These are phyloP conservation scores for Mythimna loreyi DNA, from an alignment of 2,888 invertebrate genomes.

Conservation along the genomic window DNA sequence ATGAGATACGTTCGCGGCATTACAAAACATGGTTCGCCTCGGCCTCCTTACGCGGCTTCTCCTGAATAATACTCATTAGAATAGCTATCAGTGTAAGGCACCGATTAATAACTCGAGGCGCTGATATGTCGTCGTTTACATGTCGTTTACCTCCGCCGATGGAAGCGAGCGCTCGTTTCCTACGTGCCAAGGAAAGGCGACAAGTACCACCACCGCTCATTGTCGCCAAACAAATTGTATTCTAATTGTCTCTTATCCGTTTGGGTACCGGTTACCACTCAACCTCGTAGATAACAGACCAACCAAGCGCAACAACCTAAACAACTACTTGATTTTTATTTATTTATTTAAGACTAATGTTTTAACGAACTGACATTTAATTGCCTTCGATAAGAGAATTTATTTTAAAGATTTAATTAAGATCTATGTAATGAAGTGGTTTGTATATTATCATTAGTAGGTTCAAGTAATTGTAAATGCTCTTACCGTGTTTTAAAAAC, in stretches of 20 bases:
- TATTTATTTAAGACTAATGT: slow-evolving; percentile 38
- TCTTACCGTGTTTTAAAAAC: slow-evolving; percentile 4
- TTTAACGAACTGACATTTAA: slow-evolving; percentile 47
- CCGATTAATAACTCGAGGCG: slow-evolving; percentile 87
- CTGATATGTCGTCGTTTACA: slow-evolving; percentile 85
- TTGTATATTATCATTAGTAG: slow-evolving; percentile 15
- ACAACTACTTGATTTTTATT: slow-evolving; percentile 74
- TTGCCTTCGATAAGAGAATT: slow-evolving; percentile 38
- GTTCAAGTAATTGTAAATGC: slow-evolving; percentile 10
- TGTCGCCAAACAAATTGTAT: slow-evolving; percentile 79
- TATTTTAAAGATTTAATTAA: slow-evolving; percentile 38
- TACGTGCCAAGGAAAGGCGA: slow-evolving; percentile 78
- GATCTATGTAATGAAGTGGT: background rate
- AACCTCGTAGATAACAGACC: slow-evolving; percentile 78
- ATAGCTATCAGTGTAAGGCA: slow-evolving; percentile 89
- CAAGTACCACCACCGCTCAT: slow-evolving; percentile 64
- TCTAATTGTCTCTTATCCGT: slow-evolving; percentile 82
- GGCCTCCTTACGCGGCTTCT: slow-evolving; percentile 85
- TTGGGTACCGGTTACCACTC: slow-evolving; percentile 77
- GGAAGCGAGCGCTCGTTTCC: slow-evolving; percentile 74
- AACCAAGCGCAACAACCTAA: slow-evolving; percentile 67
- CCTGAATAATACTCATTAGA: slow-evolving; percentile 87
- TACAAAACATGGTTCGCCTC: slow-evolving; percentile 83
- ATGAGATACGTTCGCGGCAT: slow-evolving; percentile 67
- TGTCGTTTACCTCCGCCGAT: slow-evolving; percentile 87